Percentiles rank a stretch among this genome's conserved stretches.
Conservation (phyloP, 1,140 invertebrate species). For the Batillaria attramentaria region DNA sequence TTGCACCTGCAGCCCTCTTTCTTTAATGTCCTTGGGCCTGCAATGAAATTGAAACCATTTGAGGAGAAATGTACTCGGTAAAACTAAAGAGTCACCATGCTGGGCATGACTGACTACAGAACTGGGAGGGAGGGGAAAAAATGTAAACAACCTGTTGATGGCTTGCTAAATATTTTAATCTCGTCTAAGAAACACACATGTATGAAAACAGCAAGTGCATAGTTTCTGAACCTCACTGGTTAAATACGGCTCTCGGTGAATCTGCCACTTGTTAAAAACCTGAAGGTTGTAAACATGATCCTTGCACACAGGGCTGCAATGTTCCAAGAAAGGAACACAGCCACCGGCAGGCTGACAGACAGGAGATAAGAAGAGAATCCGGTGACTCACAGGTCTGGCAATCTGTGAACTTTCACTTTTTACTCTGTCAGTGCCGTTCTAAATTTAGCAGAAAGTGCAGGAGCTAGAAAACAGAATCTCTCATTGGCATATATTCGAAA, state of each 20-base stretch:
- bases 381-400: background rate
- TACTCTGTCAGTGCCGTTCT: background rate
- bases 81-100: too few relatives aligned
- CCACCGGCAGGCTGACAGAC: too few relatives aligned
- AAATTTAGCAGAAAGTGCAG: too few relatives aligned
- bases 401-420: slow-evolving; percentile 14
- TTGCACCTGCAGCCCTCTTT: background rate
- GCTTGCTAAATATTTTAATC: background rate
- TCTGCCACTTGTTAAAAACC: too few relatives aligned
- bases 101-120: background rate
- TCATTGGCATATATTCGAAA: too few relatives aligned
- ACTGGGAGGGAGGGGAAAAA: too few relatives aligned
- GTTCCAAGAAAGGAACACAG: too few relatives aligned
- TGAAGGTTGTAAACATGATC: too few relatives aligned
- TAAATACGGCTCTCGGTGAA: too few relatives aligned
- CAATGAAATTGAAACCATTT: background rate
- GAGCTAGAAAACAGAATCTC: too few relatives aligned
- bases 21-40: background rate
- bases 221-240: background rate
- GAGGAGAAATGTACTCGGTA: background rate
- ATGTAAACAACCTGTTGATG: background rate
- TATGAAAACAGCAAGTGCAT: background rate
- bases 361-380: too few relatives aligned
- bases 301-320: too few relatives aligned
- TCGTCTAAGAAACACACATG: background rate